These are phyloP conservation scores for Odontamblyopus lacepedii DNA, from an alignment of 2,797 vertebrate species.

Conservation along the genomic window DNA sequence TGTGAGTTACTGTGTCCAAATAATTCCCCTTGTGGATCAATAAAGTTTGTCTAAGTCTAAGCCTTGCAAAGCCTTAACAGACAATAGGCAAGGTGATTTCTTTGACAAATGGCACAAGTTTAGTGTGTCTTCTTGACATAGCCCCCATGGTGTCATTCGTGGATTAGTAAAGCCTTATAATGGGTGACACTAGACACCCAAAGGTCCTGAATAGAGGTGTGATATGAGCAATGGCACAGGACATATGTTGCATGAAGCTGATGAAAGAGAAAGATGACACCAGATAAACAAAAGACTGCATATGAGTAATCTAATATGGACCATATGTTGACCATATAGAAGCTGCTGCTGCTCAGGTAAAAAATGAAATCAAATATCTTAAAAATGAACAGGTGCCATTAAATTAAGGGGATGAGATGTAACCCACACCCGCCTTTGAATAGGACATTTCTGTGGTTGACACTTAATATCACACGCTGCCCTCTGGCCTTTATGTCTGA, in stretches of 20 bases:
- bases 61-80: too few species aligned
- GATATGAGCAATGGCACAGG: constrained; percentile 62
- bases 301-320: constrained; percentile 79
- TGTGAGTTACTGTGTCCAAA: too few species aligned
- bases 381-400: constrained; percentile 67
- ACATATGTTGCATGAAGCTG: constrained; percentile 75
- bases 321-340: constrained; percentile 78
- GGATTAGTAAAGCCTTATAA: constrained; percentile 26
- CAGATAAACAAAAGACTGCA: constrained; percentile 73
- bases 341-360: constrained; percentile 48
- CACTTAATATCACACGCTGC: constrained; percentile 58
- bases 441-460: constrained; percentile 59
- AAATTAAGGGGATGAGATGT: constrained; percentile 68
- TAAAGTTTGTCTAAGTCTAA: too few species aligned
- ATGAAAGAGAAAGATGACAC: constrained; percentile 65
- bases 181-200: constrained; percentile 51
- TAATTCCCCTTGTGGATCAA: too few species aligned
- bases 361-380: constrained; percentile 78
- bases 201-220: constrained; percentile 57
- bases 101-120: neutral
- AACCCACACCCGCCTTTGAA: constrained; percentile 58
- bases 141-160: neutral
- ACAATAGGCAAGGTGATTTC: neutral
- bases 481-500: constrained; percentile 39
- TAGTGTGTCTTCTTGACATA: neutral